phyloP scores from a whole-genome alignment of 2,888 invertebrate species.

The Trypoxylon attenuatum region DNA sequence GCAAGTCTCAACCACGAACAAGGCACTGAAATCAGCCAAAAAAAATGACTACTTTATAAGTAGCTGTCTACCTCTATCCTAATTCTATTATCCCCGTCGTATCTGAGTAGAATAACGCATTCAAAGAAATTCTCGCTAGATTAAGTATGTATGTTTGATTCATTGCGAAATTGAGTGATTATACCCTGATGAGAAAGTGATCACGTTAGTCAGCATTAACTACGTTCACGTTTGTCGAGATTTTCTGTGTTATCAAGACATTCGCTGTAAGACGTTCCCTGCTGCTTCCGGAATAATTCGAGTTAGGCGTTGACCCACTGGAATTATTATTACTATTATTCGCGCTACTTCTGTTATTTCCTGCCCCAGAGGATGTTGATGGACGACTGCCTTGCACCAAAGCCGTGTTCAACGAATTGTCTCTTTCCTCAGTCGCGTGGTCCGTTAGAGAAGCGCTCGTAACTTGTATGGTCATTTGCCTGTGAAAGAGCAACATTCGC shows the following conservation, averaged over 20 bases:
- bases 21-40: too few species aligned
- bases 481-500: conserved; percentile 33
- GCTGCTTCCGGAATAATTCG: conserved; percentile 32
- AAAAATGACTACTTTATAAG: too few species aligned
- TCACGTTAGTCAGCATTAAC: conserved; percentile 48
- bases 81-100: too few species aligned
- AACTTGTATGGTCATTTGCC: conserved; percentile 55
- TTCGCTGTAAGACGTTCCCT: conserved; percentile 40
- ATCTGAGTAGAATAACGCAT: too few species aligned
- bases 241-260: conserved; percentile 51
- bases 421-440: conserved; percentile 56
- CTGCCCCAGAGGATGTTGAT: conserved; percentile 26
- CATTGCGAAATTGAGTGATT: conserved; percentile 1
- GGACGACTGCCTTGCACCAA: conserved; percentile 43
- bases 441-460: conserved; percentile 47
- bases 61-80: too few species aligned
- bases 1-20: too few species aligned
- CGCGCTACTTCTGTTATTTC: conserved; percentile 10
- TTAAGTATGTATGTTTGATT: neutral
- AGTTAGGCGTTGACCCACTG: conserved; percentile 21
- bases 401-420: conserved; percentile 55
- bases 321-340: conserved; percentile 6
- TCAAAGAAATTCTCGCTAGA: too few species aligned
- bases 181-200: too few species aligned
- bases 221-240: conserved; percentile 55